phyloP scores from a whole-genome alignment of 2,113 vertebrate genomes.

The cattle (Bos taurus) region DNA sequence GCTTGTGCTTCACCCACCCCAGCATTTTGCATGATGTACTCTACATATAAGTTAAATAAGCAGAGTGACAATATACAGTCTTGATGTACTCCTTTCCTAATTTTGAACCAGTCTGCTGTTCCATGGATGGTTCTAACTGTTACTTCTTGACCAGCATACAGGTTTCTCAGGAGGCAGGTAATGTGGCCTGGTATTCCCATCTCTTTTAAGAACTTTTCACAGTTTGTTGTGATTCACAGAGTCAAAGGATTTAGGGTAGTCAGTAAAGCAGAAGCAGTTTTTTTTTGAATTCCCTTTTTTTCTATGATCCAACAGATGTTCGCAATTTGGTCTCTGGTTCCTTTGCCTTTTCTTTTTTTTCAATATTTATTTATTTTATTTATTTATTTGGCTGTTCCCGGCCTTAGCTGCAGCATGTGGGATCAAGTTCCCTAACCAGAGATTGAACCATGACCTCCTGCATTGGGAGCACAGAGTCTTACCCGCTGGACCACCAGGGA shows the following conservation, averaged over 20 bases:
- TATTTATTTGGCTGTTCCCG: neutral
- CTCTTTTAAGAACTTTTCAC: neutral
- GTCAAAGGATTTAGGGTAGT: neutral
- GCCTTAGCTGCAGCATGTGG: neutral
- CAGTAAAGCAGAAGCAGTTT: neutral
- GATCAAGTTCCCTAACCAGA: too few species aligned
- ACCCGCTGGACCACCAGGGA: neutral
- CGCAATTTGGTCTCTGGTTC: neutral
- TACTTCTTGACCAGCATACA: neutral
- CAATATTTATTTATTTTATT: neutral
- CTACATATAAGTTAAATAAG: neutral
- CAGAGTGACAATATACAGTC: neutral
- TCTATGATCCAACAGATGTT: neutral
- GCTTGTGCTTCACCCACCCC: neutral
- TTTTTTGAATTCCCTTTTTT: neutral
- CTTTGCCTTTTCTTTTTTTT: neutral
- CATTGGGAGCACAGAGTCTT: neutral
- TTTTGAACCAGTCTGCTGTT: neutral
- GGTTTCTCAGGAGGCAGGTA: neutral
- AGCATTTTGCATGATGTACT: neutral
- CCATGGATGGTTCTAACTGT: neutral
- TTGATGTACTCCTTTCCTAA: neutral
- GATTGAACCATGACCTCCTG: neutral
- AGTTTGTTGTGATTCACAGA: neutral
- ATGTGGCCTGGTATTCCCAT: neutral